Base-by-base conservation (phyloP, 37 sponge, comb jelly and placozoan genomes). In the Theonella swinhoei region DNA sequence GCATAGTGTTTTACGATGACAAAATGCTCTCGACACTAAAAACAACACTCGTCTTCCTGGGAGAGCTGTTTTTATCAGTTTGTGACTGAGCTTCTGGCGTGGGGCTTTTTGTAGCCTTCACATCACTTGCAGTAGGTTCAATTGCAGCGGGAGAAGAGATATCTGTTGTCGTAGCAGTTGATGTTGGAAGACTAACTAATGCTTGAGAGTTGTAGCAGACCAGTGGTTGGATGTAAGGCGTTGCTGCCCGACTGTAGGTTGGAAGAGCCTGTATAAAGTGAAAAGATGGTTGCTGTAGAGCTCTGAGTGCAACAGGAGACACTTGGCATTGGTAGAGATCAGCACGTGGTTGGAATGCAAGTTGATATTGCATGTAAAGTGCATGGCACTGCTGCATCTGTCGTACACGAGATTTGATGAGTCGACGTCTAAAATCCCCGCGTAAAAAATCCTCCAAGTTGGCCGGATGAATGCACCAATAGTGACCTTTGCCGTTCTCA, bases 401-500 rank as follows among this genome's bases (percentile, higher is more conserved):
- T 1, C 80, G 64, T 36, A 76, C 68, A 32, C 80, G 0, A 0
- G 77, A 23, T 63, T 73, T 72, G 17, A 85, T 80, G 28, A 38
- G 40, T 5, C 88, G 60, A 19, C 90, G 64, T 4, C 85, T 33
- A 30, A 84, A 89, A 41, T 89, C 85, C n/a, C 85, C 89, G 34
- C 69, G 63, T 64, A 28, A 42, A 67, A 93, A 93, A 39, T 93
- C 93, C 35, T 62, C 78, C 80, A 93, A 38, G 80, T 93, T 88
- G 22, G 89, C 89, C 4, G 93, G 87, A 62, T 89, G 90, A 35
- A 93, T 93, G 62, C 81, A 38, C 93, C 93, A 93, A 68, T 88
- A 93, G 89, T 88, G 85, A 37, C 93, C 89, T 70, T 93, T 93
- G 25, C 89, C 89, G 36, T 80, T 81, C 77, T 78, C 85, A 33